Evolutionary conservation across 2,888 invertebrate species (phyloP).

Genomic region (Galeopsomyia nigrocyanea): DNA sequence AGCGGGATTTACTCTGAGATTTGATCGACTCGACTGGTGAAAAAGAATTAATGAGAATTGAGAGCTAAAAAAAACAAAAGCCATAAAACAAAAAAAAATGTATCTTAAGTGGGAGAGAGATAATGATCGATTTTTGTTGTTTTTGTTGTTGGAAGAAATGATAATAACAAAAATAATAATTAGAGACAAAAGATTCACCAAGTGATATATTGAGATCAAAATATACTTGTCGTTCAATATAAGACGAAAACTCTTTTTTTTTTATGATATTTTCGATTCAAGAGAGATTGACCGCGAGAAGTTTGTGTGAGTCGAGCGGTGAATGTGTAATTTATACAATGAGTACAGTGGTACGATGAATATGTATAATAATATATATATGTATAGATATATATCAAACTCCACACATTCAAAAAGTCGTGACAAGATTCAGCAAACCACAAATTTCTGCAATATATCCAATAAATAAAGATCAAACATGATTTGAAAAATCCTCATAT

Average conservation of each 20-base stretch:
- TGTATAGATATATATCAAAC: slow-evolving; percentile 55
- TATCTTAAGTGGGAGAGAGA: slow-evolving; percentile 50
- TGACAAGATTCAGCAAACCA: slow-evolving; percentile 69
- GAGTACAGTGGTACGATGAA: slow-evolving; percentile 57
- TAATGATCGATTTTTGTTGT: slow-evolving; percentile 51
- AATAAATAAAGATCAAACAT: slow-evolving; percentile 65
- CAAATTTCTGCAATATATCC: slow-evolving; percentile 68
- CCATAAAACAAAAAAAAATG: slow-evolving; percentile 47
- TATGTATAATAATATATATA: slow-evolving; percentile 42
- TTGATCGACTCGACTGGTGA: slow-evolving; percentile 43
- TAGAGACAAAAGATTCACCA: too few species aligned
- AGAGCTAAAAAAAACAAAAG: slow-evolving; percentile 59
- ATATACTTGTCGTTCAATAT: background rate
- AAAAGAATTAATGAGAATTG: slow-evolving; percentile 55
- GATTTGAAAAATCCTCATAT: slow-evolving; percentile 63
- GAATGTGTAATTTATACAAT: slow-evolving; percentile 69
- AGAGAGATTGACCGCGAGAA: slow-evolving; percentile 54
- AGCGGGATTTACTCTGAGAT: slow-evolving; percentile 49
- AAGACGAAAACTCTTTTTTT: slow-evolving; percentile 54
- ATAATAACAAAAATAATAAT: slow-evolving; percentile 51
- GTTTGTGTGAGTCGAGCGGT: slow-evolving; percentile 57
- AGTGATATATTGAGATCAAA: too few species aligned
- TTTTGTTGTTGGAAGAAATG: slow-evolving; percentile 50
- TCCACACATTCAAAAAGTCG: slow-evolving; percentile 67
- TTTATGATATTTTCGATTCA: slow-evolving; percentile 51